phyloP scores from a whole-genome alignment of 2,888 invertebrate species.

The Drosophila mettleri region DNA sequence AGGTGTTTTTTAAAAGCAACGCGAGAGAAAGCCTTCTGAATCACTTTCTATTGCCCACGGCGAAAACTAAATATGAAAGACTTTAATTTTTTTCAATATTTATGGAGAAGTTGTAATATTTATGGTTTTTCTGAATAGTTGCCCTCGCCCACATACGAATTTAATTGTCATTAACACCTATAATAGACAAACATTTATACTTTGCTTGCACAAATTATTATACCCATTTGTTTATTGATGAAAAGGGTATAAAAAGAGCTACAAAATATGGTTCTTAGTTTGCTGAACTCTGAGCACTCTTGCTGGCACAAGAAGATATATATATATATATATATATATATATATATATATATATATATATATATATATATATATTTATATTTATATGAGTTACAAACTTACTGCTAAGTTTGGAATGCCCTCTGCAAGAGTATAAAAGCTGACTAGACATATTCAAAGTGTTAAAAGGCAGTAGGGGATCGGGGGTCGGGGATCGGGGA shows the following conservation, averaged over 20 bases:
- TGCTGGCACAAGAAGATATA: not conserved
- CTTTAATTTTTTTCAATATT: not conserved
- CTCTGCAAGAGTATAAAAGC: constrained; percentile 4
- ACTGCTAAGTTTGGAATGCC: not conserved
- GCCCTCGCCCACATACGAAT: not conserved
- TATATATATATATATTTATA: not conserved
- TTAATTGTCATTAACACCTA: not conserved
- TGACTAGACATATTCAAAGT: constrained; percentile 50
- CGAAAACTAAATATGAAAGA: not conserved
- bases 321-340: not conserved
- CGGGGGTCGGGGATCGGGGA: constrained; percentile 30
- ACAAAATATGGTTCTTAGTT: not conserved
- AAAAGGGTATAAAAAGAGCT: not conserved
- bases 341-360: not conserved
- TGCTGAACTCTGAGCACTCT: not conserved
- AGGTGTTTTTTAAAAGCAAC: not conserved
- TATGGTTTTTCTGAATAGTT: not conserved
- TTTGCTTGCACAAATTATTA: constrained; percentile 3
- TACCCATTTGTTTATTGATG: not conserved
- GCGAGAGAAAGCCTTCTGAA: not conserved
- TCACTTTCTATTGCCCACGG: not conserved
- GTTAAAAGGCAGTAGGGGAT: constrained; percentile 74
- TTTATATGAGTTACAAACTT: not conserved
- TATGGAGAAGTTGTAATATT: not conserved
- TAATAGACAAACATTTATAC: not conserved